Base-by-base conservation (phyloP, 2,113 vertebrate genomes). In the Callopanchax toddi region DNA sequence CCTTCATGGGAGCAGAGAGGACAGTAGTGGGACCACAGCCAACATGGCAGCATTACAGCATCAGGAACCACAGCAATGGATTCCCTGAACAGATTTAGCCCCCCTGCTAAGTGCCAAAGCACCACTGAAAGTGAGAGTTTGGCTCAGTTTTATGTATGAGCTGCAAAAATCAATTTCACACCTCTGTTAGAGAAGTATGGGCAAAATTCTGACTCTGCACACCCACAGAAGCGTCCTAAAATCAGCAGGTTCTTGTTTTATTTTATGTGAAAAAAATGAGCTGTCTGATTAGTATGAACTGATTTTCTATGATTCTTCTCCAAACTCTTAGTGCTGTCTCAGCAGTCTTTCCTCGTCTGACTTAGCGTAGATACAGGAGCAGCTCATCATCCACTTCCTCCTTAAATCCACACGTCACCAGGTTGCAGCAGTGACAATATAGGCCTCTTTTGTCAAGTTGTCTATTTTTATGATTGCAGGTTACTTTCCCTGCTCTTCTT, bases 61-160 rank as follows among this genome's bases (percentile, higher is more conserved):
- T 87, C 67, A 60, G 64, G 52, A 76, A 50, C 76, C 68, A 73
- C 49, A 39, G 73, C 55, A 74, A 84, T 68, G 76, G 68, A 79
- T 74, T 74, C 78, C 61, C 68, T 57, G 57, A 78, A 82, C 66
- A 67, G 81, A 82, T 84, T 84, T 70, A 73, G 67, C 53, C 51
- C 26, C 51, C 26, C 52, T 29, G 57, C 25, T 22, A 22, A 46
- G 44, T 0, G 18, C 26, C 46, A 11, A 22, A 57, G 73, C 8
- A 4, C 69, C 60, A 70, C 29, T 61, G 48, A 65, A 69, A 75
- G 39, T 16, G 8, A 26, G 76, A 34, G 29, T 57, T 72, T 82
- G 73, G 70, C 60, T 69, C 0, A 1, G 57, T 60, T 67, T 0
- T 21, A 21, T 51, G 67, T 21, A 61, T 63, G 60, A 75, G 51